Percentiles rank a stretch among this genome's conserved stretches.
Conservation (phyloP, 2,797 vertebrate genomes). For the Dermochelys coriacea region DNA sequence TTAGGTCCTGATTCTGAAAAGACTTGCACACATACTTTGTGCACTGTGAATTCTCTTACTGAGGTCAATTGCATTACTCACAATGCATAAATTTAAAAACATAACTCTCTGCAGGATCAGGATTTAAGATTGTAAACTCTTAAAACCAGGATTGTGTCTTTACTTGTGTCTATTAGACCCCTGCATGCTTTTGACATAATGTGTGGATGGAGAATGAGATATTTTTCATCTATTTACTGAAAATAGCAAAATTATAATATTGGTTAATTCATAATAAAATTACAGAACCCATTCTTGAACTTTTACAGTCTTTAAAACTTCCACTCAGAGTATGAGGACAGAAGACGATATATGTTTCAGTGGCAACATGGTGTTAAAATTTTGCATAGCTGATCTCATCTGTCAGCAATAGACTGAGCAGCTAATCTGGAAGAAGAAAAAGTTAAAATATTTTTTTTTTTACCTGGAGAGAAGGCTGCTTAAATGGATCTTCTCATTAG, state of each 20-base stretch:
- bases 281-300: background rate
- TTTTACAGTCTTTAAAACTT: background rate
- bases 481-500: conserved; percentile 53
- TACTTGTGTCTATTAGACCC: background rate
- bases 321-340: background rate
- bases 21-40: background rate
- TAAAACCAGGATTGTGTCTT: background rate
- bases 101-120: background rate
- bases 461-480: conserved; percentile 52
- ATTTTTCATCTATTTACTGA: background rate
- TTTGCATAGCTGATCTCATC: conserved; percentile 42
- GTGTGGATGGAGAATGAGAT: background rate
- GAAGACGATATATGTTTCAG: conserved; percentile 1
- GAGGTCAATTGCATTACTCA: background rate
- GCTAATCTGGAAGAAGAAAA: conserved; percentile 47
- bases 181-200: background rate
- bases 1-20: conserved; percentile 2
- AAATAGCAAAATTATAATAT: background rate
- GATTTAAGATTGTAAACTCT: conserved; percentile 3
- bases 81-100: background rate
- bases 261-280: background rate
- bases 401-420: conserved; percentile 40
- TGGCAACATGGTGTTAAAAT: conserved; percentile 41
- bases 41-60: background rate
- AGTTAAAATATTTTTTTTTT: conserved; percentile 36